Base-by-base conservation (phyloP, 2,113 vertebrate species). In the Archocentrus centrarchus region DNA sequence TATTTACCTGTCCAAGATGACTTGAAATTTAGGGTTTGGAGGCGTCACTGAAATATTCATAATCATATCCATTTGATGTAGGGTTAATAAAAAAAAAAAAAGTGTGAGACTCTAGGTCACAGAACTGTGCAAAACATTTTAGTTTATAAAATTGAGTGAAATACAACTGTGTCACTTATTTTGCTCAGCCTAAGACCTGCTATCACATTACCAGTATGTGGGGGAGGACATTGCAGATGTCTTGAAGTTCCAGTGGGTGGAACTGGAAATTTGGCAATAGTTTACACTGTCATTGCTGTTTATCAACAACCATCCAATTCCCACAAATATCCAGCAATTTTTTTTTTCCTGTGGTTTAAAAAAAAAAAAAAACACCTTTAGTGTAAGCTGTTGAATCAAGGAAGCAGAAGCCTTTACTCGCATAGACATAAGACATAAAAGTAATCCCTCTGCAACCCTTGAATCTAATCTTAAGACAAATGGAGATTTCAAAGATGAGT, bases 181-280 rank as follows among this genome's bases (percentile, higher is more conserved):
- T 61, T 64, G 62, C 64, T 81, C 60, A 64, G 50, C 75, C 32
- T 70, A 13, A 30, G 58, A 75, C 58, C 37, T 59, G 17, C 18
- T 17, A 2, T 58, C 10, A 55, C 2, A 39, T 58, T 59, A 59
- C 41, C 63, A 53, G 39, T 30, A 3, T 47, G 68, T 76, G 75
- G 15, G 66, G 55, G 75, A 75, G 58, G 78, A n/a, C 7, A n/a
- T 62, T 77, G 53, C 11, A 47, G 10, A 63, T 41, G 35, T 41
- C n/a, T 59, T 66, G 9, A 64, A 30, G 59, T 64, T 78, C 32
- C 73, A 60, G 20, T 30, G 47, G 11, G n/a, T 59, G 79, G 75
- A 70, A 55, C 58, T 17, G 61, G 41, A 60, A 70, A 60, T 11
- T 22, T 63, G 8, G 7, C 32, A 64, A 73, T 58, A 64, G 47